These are phyloP conservation scores for Aphodius sticticus DNA, from an alignment of 2,888 invertebrate genomes.

Conservation along the genomic window DNA sequence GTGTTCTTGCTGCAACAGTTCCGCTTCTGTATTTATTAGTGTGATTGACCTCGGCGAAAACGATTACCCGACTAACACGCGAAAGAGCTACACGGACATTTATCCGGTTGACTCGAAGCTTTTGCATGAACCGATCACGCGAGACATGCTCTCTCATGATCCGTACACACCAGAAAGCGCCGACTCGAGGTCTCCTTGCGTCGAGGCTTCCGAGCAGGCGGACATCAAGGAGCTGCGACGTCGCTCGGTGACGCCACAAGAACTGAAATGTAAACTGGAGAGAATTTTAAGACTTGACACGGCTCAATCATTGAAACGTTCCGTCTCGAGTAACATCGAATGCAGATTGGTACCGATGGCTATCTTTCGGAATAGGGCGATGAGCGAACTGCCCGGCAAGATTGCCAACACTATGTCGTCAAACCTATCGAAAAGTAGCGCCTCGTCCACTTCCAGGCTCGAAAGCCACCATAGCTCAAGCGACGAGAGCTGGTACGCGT, in stretches of 20 bases:
- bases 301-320: constrained; percentile 47
- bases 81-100: constrained; percentile 51
- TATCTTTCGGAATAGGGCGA: constrained; percentile 47
- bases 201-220: constrained; percentile 59
- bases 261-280: constrained; percentile 69
- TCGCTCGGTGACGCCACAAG: constrained; percentile 67
- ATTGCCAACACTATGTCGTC: constrained; percentile 44
- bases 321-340: constrained; percentile 46
- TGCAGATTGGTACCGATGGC: constrained; percentile 36
- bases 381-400: constrained; percentile 52
- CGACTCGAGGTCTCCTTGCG: constrained; percentile 77
- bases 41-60: constrained; percentile 57
- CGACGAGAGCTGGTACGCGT: constrained; percentile 62
- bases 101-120: constrained; percentile 57
- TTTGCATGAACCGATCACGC: constrained; percentile 64
- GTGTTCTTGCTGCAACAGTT: constrained; percentile 61
- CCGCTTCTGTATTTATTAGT: constrained; percentile 58
- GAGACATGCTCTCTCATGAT: constrained; percentile 64
- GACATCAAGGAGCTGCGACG: constrained; percentile 53
- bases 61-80: constrained; percentile 49
- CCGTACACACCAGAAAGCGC: constrained; percentile 86
- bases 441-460: constrained; percentile 52
- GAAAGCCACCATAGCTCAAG: constrained; percentile 61
- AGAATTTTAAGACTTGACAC: constrained; percentile 56
- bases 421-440: constrained; percentile 44